Evolutionary conservation across 2,113 vertebrate genomes (phyloP).

Genomic region (Elanoides forficatus): DNA sequence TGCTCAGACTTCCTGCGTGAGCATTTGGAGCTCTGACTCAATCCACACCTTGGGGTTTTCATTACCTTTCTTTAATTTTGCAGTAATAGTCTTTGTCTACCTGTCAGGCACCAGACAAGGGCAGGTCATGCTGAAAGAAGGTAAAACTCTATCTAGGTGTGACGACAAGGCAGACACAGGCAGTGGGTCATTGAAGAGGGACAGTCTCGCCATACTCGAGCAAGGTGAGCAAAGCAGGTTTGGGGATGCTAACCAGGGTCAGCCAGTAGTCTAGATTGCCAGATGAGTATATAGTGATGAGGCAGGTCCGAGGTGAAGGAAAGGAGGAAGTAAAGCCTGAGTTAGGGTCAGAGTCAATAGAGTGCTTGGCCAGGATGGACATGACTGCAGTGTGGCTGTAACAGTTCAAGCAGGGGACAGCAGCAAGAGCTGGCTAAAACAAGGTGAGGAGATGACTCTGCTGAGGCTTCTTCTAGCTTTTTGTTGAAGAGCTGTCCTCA

Average conservation of each 20-base stretch:
- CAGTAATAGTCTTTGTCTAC: background rate
- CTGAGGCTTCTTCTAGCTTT: background rate
- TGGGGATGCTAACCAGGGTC: background rate
- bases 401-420: background rate
- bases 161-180: background rate
- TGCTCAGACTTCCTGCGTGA: background rate
- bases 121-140: background rate
- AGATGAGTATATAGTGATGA: background rate
- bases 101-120: background rate
- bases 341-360: background rate
- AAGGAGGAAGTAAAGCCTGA: background rate
- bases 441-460: background rate
- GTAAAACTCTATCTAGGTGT: fast-evolving
- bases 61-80: background rate
- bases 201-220: fast-evolving
- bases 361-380: background rate
- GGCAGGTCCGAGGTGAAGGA: background rate
- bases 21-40: background rate
- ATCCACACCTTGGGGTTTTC: background rate
- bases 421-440: background rate
- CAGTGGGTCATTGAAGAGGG: background rate
- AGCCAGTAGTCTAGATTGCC: background rate
- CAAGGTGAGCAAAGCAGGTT: background rate
- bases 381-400: background rate
- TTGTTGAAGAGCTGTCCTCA: background rate